Evolutionary conservation across 2,113 vertebrate genomes (phyloP).

Genomic region (Nothocercus julius): DNA sequence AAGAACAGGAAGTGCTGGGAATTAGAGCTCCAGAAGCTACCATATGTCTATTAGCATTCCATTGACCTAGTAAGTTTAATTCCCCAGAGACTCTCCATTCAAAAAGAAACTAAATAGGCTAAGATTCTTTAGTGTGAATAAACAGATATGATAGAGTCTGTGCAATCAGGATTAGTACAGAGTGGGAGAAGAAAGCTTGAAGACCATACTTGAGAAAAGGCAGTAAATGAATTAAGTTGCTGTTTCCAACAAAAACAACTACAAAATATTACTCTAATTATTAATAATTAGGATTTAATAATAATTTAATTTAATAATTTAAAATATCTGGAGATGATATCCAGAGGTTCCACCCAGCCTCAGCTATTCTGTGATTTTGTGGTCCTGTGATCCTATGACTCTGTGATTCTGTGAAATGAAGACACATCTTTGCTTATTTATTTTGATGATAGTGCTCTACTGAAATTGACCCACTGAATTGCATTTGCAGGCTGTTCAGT

Average conservation of each 20-base stretch:
- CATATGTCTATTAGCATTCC: not conserved
- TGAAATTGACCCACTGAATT: conserved; percentile 10
- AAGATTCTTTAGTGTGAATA: not conserved
- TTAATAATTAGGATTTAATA: no score
- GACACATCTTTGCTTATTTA: not conserved
- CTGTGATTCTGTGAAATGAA: no score
- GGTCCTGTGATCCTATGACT: no score
- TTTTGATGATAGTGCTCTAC: conserved; percentile 19
- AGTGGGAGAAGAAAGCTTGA: not conserved
- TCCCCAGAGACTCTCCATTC: not conserved
- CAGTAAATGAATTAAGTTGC: not conserved
- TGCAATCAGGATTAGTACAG: not conserved
- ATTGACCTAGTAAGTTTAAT: not conserved
- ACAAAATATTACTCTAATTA: no score
- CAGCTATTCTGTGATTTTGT: no score
- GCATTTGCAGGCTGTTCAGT: not conserved
- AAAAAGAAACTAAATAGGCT: not conserved
- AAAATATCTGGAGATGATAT: no score
- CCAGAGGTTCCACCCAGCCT: no score
- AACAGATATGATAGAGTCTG: not conserved
- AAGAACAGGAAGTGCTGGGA: not conserved
- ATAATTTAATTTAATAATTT: no score
- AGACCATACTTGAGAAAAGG: not conserved
- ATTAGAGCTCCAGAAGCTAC: not conserved
- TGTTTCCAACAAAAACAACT: not conserved